Evolutionary conservation across 2,797 vertebrate genomes (phyloP), one percentile per base, ranked within the genome.

Genomic region (Myotis findleyi): DNA sequence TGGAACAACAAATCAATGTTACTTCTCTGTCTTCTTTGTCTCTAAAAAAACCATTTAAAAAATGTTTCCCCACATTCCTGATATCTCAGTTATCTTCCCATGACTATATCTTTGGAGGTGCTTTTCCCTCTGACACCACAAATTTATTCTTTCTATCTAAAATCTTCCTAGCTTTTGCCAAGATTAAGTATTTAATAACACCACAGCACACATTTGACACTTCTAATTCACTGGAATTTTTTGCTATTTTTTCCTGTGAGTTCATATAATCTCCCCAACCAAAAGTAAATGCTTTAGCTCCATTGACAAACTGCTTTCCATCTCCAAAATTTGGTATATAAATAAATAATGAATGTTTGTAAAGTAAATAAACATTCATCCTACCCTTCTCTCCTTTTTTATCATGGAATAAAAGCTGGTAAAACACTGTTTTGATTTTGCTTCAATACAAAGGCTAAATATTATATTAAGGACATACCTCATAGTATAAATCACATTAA

Each of bases 391-490:
- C 23, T 18, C 17, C 3, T 17, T 79, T 82, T 77, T 85, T 93
- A 79, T 75, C 90, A 62, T 90, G 6, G n/a, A 77, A 82, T 88
- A 88, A 92, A 86, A 88, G 7, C 49, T 93, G 10, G 12, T 73
- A 27, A 57, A 57, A 77, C 86, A 80, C 9, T 17, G 6, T 82
- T 92, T 86, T 94, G 14, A 91, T 84, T 93, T 75, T 83, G 5
- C 30, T 71, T 33, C 11, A 33, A 53, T 9, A 82, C 36, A 59
- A 75, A 82, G 21, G 18, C 64, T 80, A 93, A 73, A 85, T 59
- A 38, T 66, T 68, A 23, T n/a, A 62, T 41, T 68, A 94, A 89
- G 6, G 10, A 44, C 2, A 49, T n/a, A 1, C 75, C 41, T 79
- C 0, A 62, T 23, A 57, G 4, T 55, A 23, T 36, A 66, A 71